These are phyloP conservation scores for Pheosia gnoma DNA, from an alignment of 2,888 invertebrate species.

Conservation along the genomic window DNA sequence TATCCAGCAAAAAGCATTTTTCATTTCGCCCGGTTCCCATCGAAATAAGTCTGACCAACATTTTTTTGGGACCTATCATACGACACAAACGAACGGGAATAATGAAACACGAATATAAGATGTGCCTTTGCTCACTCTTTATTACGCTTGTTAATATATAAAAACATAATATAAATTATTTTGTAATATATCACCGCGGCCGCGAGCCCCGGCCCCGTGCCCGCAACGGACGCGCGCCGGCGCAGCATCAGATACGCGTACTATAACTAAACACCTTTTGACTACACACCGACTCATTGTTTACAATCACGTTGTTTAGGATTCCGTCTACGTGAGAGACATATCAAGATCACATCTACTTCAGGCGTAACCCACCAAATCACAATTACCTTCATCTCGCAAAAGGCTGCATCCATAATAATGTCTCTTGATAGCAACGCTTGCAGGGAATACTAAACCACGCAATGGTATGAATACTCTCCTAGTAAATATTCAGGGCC, in stretches of 20 bases:
- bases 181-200: conserved; percentile 78
- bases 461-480: neutral
- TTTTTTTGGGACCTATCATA: neutral
- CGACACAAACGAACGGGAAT: conserved; percentile 35
- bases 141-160: conserved; percentile 83
- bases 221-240: neutral
- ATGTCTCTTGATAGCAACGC: no score
- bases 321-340: no score
- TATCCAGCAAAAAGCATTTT: no score
- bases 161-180: conserved; percentile 81
- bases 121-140: conserved; percentile 83
- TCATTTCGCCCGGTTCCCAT: no score
- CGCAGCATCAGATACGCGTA: neutral
- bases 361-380: no score
- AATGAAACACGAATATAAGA: conserved; percentile 75
- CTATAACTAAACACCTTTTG: neutral
- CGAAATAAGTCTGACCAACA: no score
- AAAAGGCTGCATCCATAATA: no score
- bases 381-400: no score
- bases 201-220: conserved; percentile 43
- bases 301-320: no score
- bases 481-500: conserved; percentile 9
- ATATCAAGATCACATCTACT: no score
- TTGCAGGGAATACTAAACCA: neutral
- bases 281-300: neutral